Evolutionary conservation across 2,888 invertebrate species (phyloP).

Genomic region (Ophraella communa): DNA sequence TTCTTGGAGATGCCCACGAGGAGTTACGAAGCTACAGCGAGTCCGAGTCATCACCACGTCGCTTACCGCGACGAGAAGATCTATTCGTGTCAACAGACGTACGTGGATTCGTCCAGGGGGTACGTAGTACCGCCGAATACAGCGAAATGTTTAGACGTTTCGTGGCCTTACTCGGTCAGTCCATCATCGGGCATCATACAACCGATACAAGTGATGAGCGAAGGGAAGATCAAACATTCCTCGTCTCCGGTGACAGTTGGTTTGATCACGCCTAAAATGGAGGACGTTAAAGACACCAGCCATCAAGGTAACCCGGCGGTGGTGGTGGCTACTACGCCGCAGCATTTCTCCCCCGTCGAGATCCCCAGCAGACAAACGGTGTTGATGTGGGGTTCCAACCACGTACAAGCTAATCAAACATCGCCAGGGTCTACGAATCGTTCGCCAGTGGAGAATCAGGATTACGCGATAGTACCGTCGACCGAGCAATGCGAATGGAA

Average conservation of each 20-base stretch:
- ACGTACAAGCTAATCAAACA: constrained; percentile 46
- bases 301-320: too few species aligned
- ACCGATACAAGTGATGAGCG: constrained; percentile 59
- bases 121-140: constrained; percentile 62
- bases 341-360: constrained; percentile 59
- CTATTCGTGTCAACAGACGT: constrained; percentile 69
- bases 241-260: constrained; percentile 69
- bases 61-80: constrained; percentile 69
- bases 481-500: constrained; percentile 55
- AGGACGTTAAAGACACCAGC: constrained; percentile 64
- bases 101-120: constrained; percentile 65
- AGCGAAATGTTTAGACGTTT: constrained; percentile 60
- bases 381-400: constrained; percentile 83
- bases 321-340: too few species aligned
- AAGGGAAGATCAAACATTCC: constrained; percentile 59
- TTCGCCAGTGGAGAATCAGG: constrained; percentile 45
- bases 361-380: constrained; percentile 84
- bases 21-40: constrained; percentile 63
- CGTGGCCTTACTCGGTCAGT: constrained; percentile 62
- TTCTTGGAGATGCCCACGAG: constrained; percentile 80
- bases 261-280: constrained; percentile 67
- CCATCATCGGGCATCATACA: constrained; percentile 61
- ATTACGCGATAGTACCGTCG: constrained; percentile 29
- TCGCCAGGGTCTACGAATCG: constrained; percentile 48
- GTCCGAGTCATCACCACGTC: constrained; percentile 61